Conservation (phyloP, 2,888 invertebrate genomes). For the Beris morrisii region DNA sequence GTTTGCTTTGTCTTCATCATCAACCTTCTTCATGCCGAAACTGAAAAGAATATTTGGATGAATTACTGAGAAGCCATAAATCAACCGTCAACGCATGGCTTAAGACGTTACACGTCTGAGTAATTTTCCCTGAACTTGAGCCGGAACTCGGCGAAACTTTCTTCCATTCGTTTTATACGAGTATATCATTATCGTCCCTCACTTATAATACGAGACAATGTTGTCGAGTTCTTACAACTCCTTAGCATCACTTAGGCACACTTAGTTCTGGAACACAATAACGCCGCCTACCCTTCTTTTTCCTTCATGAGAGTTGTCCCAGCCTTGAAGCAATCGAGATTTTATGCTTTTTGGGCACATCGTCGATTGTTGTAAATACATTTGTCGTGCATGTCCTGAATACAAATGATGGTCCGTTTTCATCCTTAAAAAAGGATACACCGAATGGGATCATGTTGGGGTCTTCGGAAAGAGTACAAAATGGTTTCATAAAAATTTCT, state of each 20-base stretch:
- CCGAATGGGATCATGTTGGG: slow-evolving; percentile 24
- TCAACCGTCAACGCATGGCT: slow-evolving; percentile 30
- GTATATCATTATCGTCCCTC: slow-evolving; percentile 14
- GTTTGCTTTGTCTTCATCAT: slow-evolving; percentile 10
- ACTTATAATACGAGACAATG: not conserved
- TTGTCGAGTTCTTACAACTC: slow-evolving; percentile 8
- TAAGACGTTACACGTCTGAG: slow-evolving; percentile 25
- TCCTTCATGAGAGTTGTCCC: not conserved
- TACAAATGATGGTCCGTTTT: slow-evolving; percentile 35
- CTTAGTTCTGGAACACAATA: slow-evolving; percentile 7
- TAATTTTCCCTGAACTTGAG: slow-evolving; percentile 9
- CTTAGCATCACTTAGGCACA: slow-evolving; percentile 12
- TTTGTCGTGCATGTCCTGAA: slow-evolving; percentile 38
- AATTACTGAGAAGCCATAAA: slow-evolving; percentile 28
- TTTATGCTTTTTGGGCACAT: slow-evolving; percentile 30
- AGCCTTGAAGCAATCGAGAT: slow-evolving; percentile 21
- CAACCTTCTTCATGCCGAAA: slow-evolving; percentile 15
- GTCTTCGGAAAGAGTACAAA: slow-evolving; percentile 25
- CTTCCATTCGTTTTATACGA: not conserved
- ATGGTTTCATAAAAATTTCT: slow-evolving; percentile 37
- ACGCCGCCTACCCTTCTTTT: not conserved
- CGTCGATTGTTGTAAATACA: slow-evolving; percentile 37
- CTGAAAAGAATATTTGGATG: slow-evolving; percentile 26
- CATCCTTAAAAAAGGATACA: slow-evolving; percentile 30
- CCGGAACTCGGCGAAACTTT: not conserved